Conservation (phyloP, 2,113 vertebrate species). For the Saccopteryx bilineata region DNA sequence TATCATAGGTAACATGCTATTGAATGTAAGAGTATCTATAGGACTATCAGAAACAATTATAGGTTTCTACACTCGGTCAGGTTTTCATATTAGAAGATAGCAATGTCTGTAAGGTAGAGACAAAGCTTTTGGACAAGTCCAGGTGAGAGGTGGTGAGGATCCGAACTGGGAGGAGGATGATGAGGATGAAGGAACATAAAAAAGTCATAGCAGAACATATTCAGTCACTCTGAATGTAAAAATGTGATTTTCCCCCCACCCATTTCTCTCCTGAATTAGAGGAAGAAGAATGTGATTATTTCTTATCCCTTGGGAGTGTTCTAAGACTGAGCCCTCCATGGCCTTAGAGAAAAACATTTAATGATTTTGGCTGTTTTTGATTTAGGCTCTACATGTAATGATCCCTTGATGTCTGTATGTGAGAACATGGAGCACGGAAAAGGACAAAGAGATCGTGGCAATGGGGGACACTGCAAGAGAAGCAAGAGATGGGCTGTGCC, state of each 20-base stretch:
- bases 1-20: neutral
- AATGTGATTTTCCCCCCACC: neutral
- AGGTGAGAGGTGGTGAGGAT: neutral
- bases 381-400: neutral
- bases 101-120: neutral
- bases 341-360: neutral
- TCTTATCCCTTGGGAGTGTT: neutral
- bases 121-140: neutral
- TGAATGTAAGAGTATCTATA: neutral
- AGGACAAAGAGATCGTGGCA: neutral
- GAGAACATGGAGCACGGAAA: neutral
- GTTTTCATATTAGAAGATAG: constrained; percentile 7
- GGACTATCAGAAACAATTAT: neutral
- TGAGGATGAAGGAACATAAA: neutral
- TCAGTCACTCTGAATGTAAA: neutral
- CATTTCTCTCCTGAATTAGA: neutral
- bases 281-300: neutral
- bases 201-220: neutral
- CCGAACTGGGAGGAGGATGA: neutral
- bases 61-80: neutral
- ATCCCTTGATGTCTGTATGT: neutral
- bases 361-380: neutral
- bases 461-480: neutral
- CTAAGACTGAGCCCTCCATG: neutral
- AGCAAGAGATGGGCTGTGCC: too few relatives aligned